These are phyloP conservation scores for Podarcis raffonei DNA, from an alignment of 2,113 vertebrate species.

Conservation along the genomic window DNA sequence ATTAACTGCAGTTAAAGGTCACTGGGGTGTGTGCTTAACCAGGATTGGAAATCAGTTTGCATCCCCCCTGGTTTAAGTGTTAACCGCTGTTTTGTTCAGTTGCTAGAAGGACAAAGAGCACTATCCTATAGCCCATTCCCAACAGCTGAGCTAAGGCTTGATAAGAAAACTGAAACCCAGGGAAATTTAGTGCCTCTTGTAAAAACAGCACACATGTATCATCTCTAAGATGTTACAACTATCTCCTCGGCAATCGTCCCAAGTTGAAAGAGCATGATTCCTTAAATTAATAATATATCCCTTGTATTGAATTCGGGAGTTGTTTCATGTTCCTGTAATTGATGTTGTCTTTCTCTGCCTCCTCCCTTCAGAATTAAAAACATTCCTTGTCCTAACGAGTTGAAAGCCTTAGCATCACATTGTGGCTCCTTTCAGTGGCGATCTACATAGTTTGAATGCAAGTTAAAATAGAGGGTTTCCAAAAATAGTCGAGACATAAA, in stretches of 20 bases:
- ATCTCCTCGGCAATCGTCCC: neutral
- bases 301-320: neutral
- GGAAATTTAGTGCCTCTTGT: neutral
- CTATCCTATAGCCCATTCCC: neutral
- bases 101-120: neutral
- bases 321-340: slow-evolving; percentile 7
- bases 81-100: neutral
- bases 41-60: neutral
- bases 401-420: slow-evolving; percentile 45
- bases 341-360: slow-evolving; percentile 19
- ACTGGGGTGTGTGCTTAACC: neutral
- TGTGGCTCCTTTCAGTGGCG: slow-evolving; percentile 41
- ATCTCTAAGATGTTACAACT: neutral
- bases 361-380: slow-evolving; percentile 33
- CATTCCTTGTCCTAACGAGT: slow-evolving; percentile 34
- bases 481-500: slow-evolving; percentile 67
- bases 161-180: neutral
- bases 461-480: slow-evolving; percentile 60
- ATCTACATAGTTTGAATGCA: slow-evolving; percentile 51
- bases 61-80: neutral
- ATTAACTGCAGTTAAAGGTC: neutral
- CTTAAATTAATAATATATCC: neutral
- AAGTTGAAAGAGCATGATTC: neutral
- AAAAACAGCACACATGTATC: neutral
- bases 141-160: neutral